phyloP scores from a whole-genome alignment of 2,113 vertebrate species.

The Chloroceryle aenea region DNA sequence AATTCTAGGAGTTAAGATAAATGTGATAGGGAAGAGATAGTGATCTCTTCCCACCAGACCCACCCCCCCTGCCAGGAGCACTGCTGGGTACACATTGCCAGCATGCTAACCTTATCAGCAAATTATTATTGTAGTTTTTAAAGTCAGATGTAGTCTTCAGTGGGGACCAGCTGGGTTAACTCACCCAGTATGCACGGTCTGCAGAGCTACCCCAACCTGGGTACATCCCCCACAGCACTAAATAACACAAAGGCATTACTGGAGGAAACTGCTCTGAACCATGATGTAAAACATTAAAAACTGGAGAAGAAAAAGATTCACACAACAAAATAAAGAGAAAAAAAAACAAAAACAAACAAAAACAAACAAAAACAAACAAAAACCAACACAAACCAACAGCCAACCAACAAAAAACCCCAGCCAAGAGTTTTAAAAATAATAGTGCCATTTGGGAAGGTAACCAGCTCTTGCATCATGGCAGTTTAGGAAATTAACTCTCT shows the following conservation, averaged over 20 bases:
- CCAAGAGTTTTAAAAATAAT: neutral
- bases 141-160: neutral
- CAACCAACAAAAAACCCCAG: too few relatives aligned
- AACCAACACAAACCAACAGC: too few relatives aligned
- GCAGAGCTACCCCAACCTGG: neutral
- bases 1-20: neutral
- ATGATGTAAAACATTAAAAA: neutral
- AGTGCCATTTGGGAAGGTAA: neutral
- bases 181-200: neutral
- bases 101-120: neutral
- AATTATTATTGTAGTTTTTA: neutral
- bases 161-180: neutral
- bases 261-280: neutral
- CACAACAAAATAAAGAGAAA: neutral
- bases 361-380: too few relatives aligned
- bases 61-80: neutral
- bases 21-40: accelerated
- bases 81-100: neutral
- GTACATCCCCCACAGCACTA: neutral
- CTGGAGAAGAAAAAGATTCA: accelerated
- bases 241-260: neutral
- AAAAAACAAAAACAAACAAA: accelerated
- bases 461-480: neutral
- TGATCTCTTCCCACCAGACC: neutral
- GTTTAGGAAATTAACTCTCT: neutral